Evolutionary conservation across 1,140 invertebrate genomes (phyloP), one percentile per base, ranked within the genome.

Genomic region (Stratiolaelaps scimitus): DNA sequence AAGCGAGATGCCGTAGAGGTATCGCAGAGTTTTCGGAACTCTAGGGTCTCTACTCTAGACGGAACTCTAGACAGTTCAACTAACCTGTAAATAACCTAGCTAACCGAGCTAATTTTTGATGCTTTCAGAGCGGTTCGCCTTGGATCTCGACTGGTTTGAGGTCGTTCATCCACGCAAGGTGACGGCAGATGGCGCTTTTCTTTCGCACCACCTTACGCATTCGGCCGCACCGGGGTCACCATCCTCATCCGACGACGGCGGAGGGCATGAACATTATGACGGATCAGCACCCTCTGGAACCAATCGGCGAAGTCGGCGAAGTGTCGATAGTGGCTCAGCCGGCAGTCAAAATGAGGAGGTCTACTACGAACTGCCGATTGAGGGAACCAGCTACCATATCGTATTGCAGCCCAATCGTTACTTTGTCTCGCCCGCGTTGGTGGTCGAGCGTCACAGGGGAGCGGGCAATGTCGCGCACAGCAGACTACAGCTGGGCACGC

Each of bases 111-210:
- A n/a, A 40, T 40, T 40, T 4, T 60, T 60, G 53, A 29, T 60
- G 26, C 26, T 60, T 26, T 17, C 53, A 60, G 53, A 23, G 20
- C 53, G 34, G 26, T 60, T 60, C 53, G 34, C 34, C 53, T 26
- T 34, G 53, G 53, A 34, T 17, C 53, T 60, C 15, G 53, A 60
- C 1, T 60, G 53, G 53, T 60, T 60, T 23, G 53, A 60, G 34
- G 53, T 60, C 15, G 23, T 60, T 26, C 53, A 60, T 60, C 53
- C 53, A 34, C 26, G 53, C 53, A 60, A 26, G 34, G 53, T 60
- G 17, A 60, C 13, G 15, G 23, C 20, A 20, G 20, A 23, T 29
- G 53, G 53, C 53, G 23, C 26, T 15, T 60, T 60, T 34, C 26
- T 60, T 34, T 60, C 53, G 26, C 53, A 60, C 34, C n/a, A 60